Evolutionary conservation across 35 echinoderm and acorn worm species (phyloP).

Genomic region (Apostichopus californicus): DNA sequence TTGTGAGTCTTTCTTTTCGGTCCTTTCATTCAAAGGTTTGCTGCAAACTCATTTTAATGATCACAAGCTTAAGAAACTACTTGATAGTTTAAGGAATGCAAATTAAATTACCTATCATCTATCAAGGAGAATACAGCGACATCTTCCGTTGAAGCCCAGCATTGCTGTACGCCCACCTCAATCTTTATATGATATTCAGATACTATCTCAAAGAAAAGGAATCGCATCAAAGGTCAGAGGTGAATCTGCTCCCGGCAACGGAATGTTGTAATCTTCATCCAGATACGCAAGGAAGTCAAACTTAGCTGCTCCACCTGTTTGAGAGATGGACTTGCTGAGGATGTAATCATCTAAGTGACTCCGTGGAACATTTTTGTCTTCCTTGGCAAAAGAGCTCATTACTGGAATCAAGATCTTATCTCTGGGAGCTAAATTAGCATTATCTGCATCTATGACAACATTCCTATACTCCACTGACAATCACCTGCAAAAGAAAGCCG

Average conservation of each 20-base stretch:
- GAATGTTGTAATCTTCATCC: background rate
- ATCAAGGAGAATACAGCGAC: background rate
- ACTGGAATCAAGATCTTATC: slow-evolving; percentile 20
- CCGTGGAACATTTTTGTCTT: background rate
- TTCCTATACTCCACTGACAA: background rate
- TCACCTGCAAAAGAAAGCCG: background rate
- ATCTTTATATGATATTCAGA: background rate
- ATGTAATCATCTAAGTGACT: background rate
- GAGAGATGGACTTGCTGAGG: background rate
- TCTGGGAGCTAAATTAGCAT: background rate
- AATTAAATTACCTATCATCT: background rate
- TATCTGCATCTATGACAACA: background rate
- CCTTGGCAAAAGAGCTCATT: background rate
- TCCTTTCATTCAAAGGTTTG: too few species aligned
- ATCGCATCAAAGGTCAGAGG: background rate
- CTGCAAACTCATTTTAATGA: too few species aligned
- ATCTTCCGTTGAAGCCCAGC: slow-evolving; percentile 8
- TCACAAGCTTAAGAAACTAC: too few species aligned
- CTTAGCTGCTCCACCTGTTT: background rate
- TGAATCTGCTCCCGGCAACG: background rate
- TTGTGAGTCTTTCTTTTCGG: too few species aligned
- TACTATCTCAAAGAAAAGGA: background rate
- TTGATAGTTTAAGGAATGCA: background rate
- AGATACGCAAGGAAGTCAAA: slow-evolving; percentile 31
- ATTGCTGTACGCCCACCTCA: background rate